Base-by-base conservation (phyloP, 1,140 invertebrate genomes). In the Orchestia grillus region DNA sequence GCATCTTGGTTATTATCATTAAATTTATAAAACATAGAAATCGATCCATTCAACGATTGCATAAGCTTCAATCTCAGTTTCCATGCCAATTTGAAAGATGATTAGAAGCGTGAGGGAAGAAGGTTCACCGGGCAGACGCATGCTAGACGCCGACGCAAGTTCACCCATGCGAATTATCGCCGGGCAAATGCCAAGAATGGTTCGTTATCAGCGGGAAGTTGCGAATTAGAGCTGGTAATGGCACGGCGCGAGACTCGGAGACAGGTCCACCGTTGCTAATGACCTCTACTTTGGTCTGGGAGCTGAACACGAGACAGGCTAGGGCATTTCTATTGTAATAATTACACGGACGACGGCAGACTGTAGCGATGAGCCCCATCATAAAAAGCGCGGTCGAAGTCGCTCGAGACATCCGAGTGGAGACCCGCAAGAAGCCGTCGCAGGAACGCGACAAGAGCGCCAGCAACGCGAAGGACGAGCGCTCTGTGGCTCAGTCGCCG, bases 361-460 rank as follows among this genome's bases (percentile, higher is more conserved):
- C n/a, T 47, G 44, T 44, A 0, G 44, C 43, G 11, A 77, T 77
- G 62, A 77, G 28, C 28, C 62, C 28, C 62, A 77, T 77, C 62
- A 77, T 77, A 77, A 77, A 77, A 94, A 94, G 62, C 41, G 53
- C n/a, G n/a, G 88, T 42, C 42, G 96, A 47, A 45, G 95, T 87
- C 87, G 94, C 96, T 96, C 96, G 44, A 96, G 28, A 88, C 96
- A 96, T 94, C 47, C 92, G 77, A 77, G 62, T 87, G 96, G 47
- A 87, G 16, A 96, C 47, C 95, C 91, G 95, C 95, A 97, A 91
- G 96, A 96, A 95, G 87, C 57, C 87, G 87, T 77, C 96, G n/a
- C 41, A 42, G 94, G 96, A 57, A 87, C 43, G 44, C 57, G 87
- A 44, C 88, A 53, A n/a, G 47, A 42, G 92, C 53, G 92, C 43